These are phyloP conservation scores for Nibea albiflora DNA, from an alignment of 2,113 vertebrate species.

Conservation along the genomic window DNA sequence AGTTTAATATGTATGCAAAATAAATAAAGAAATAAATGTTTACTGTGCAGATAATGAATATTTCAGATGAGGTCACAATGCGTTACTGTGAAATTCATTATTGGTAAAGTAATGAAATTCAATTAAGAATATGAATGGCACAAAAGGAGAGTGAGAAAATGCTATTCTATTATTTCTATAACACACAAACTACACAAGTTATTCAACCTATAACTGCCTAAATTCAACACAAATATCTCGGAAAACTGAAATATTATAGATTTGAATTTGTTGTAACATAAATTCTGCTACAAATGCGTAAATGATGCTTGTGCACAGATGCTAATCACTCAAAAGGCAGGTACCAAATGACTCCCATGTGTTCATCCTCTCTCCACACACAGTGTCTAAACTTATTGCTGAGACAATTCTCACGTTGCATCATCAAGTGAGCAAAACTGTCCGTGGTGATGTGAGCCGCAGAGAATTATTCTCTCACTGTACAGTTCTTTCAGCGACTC, in stretches of 20 bases:
- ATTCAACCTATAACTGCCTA: not conserved
- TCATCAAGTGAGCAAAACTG: conserved; percentile 60
- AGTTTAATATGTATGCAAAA: conserved; percentile 81
- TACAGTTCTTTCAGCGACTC: conserved; percentile 49
- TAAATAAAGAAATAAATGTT: conserved; percentile 47
- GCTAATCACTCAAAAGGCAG: not conserved
- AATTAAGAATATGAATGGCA: conserved; percentile 65
- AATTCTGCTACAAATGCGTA: not conserved
- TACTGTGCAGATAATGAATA: conserved; percentile 75
- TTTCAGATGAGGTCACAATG: conserved; percentile 71
- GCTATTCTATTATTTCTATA: conserved; percentile 14
- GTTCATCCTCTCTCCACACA: conserved; percentile 20
- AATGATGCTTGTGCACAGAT: not conserved
- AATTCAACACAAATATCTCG: conserved; percentile 1
- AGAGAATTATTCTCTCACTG: conserved; percentile 51
- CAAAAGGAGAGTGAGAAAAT: conserved; percentile 33
- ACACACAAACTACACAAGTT: too few relatives aligned
- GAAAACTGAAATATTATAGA: not conserved
- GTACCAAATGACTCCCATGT: not conserved
- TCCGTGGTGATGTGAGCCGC: conserved; percentile 33
- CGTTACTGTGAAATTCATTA: conserved; percentile 66
- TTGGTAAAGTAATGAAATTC: conserved; percentile 61
- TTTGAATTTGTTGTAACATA: not conserved
- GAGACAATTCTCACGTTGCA: conserved; percentile 65
- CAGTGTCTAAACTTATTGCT: conserved; percentile 48